Evolutionary conservation across 2,797 vertebrate genomes (phyloP).

Genomic region (Eutrigla gurnardus): DNA sequence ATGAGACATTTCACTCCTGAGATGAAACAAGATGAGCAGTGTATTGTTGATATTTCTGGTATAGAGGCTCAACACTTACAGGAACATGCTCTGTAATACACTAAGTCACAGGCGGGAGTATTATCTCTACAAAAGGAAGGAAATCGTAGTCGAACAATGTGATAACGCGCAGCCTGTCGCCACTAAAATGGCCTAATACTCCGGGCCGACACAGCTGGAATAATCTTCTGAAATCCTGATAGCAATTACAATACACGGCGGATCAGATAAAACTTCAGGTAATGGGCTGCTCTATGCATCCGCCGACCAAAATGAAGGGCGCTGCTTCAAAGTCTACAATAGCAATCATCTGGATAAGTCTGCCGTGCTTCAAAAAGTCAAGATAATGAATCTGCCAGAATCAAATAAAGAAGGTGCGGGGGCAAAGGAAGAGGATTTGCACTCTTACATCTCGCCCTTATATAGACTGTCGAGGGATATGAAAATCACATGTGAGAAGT

Average conservation of each 20-base stretch:
- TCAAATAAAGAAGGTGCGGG: constrained; percentile 55
- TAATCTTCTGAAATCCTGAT: constrained; percentile 76
- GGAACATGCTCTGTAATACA: constrained; percentile 35
- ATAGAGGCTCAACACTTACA: constrained; percentile 23
- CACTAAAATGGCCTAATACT: constrained; percentile 66
- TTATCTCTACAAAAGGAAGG: constrained; percentile 56
- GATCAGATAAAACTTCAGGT: constrained; percentile 73
- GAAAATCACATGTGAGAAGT: constrained; percentile 28
- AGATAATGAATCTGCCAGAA: constrained; percentile 65
- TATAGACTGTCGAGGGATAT: constrained; percentile 27
- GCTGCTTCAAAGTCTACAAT: constrained; percentile 58
- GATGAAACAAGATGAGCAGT: constrained; percentile 34
- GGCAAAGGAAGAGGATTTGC: constrained; percentile 46
- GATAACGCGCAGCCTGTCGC: constrained; percentile 66
- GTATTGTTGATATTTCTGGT: constrained; percentile 38
- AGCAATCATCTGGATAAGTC: constrained; percentile 56
- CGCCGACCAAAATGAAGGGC: constrained; percentile 52
- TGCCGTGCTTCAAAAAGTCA: constrained; percentile 60
- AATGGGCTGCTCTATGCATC: constrained; percentile 60
- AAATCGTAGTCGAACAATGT: constrained; percentile 64
- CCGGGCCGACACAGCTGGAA: constrained; percentile 54
- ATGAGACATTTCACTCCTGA: constrained; percentile 26
- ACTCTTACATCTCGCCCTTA: constrained; percentile 39
- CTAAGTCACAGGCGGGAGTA: constrained; percentile 46
- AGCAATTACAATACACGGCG: constrained; percentile 74